Evolutionary conservation across 2,888 invertebrate genomes (phyloP), one percentile per base, ranked within the genome.

Genomic region (Cosmia pyralina): DNA sequence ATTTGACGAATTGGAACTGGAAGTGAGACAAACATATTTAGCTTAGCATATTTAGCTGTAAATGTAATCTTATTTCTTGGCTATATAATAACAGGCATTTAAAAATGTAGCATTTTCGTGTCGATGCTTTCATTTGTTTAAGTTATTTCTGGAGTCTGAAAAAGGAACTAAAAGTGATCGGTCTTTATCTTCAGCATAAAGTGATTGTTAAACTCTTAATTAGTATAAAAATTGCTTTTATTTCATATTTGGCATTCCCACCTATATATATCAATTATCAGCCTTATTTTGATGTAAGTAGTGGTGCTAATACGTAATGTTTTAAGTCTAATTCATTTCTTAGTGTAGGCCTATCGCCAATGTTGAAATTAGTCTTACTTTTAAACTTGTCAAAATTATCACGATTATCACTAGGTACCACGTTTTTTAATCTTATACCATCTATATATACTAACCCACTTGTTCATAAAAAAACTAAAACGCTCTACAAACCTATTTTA

Each of bases 271-370:
- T 79, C 44, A 57, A 72, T 77, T 79, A 69, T 75, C 82, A 79
- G 84, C 83, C 82, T 87, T 84, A 82, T 85, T 83, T 84, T 84
- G 73, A 77, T 75, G 75, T 86, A 84, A 85, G 85, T 88, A 88
- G 88, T 87, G 90, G 90, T 90, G 89, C 90, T 90, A 89, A 83
- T 79, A 81, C 58, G 69, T 86, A 83, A 84, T 72, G 67, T 76
- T 75, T 48, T 81, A 82, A 76, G 75, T 70, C 55, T 72, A 74
- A 69, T 69, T 65, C 22, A 69, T 77, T 80, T 71, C 50, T 72
- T 75, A 77, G 46, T 65, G 46, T 60, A 76, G 66, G 65, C 62
- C 74, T 80, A 62, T 72, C 75, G 77, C 70, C 82, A 75, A 69
- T 85, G 66, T 69, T 38, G 19, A 59, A 78, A 64, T 69, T 38